phyloP scores from a whole-genome alignment of 2,888 invertebrate species.

The Ophion obscuratus region DNA sequence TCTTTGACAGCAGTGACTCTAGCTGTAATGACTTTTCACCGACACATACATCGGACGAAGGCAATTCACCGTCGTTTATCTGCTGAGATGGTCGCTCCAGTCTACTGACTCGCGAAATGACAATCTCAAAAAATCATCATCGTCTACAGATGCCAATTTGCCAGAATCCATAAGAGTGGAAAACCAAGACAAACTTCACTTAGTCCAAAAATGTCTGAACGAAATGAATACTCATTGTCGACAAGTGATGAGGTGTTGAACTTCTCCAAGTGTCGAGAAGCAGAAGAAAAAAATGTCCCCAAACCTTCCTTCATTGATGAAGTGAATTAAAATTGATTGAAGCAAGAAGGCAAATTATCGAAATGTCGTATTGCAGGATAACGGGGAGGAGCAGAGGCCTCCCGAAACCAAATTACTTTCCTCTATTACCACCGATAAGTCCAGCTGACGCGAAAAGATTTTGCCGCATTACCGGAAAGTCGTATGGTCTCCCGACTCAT shows the following conservation, averaged over 20 bases:
- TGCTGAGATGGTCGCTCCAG: slow-evolving; percentile 20
- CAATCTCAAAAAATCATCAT: slow-evolving; percentile 31
- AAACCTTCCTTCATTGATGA: slow-evolving; percentile 16
- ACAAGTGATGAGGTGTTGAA: slow-evolving; percentile 46
- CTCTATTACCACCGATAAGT: slow-evolving; percentile 91
- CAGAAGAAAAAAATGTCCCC: slow-evolving; percentile 1
- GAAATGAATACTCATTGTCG: slow-evolving; percentile 18
- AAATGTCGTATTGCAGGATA: slow-evolving; percentile 91
- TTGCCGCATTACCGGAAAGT: slow-evolving; percentile 92
- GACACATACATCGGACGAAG: not conserved
- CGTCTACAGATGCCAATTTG: slow-evolving; percentile 27
- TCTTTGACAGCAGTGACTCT: slow-evolving; percentile 28
- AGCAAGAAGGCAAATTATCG: not conserved
- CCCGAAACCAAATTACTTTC: slow-evolving; percentile 93
- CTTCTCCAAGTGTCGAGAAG: slow-evolving; percentile 16
- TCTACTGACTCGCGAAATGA: slow-evolving; percentile 33
- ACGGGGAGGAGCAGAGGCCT: slow-evolving; percentile 92
- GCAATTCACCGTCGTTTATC: slow-evolving; percentile 8
- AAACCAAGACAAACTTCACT: slow-evolving; percentile 13
- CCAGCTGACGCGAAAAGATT: slow-evolving; percentile 93
- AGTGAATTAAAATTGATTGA: slow-evolving; percentile 10
- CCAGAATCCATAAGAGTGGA: slow-evolving; percentile 1
- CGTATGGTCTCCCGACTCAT: slow-evolving; percentile 90
- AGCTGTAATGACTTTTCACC: slow-evolving; percentile 25
- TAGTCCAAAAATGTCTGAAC: slow-evolving; percentile 45